Evolutionary conservation across 2,888 invertebrate genomes (phyloP).

Genomic region (Brenthis daphne): DNA sequence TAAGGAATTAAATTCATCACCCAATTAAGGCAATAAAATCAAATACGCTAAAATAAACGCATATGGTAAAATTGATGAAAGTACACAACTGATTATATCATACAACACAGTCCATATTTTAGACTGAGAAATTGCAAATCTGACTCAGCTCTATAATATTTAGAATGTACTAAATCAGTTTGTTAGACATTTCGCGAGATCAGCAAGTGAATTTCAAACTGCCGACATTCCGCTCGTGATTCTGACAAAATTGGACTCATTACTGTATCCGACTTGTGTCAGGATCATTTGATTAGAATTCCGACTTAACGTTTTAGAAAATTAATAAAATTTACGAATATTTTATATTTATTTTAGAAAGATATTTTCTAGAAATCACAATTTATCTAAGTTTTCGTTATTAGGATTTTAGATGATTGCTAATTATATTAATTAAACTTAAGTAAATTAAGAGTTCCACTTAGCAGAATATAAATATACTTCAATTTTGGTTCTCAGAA

Average conservation of each 20-base stretch:
- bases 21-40: background rate
- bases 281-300: slow-evolving; percentile 32
- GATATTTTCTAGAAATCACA: no score
- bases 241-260: slow-evolving; percentile 38
- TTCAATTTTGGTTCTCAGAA: no score
- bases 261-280: slow-evolving; percentile 26
- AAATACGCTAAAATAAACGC: background rate
- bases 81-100: background rate
- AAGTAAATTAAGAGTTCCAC: no score
- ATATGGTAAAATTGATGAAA: background rate
- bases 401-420: no score
- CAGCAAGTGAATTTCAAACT: slow-evolving; percentile 38
- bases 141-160: slow-evolving; percentile 28
- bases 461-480: no score
- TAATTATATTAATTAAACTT: no score
- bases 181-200: slow-evolving; percentile 33
- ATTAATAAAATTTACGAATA: background rate
- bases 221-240: slow-evolving; percentile 34
- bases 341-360: no score
- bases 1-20: no score
- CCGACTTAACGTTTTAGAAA: slow-evolving; percentile 15
- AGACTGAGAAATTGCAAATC: slow-evolving; percentile 17
- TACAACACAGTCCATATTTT: slow-evolving; percentile 15
- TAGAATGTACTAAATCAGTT: slow-evolving; percentile 33
- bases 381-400: no score